These are phyloP conservation scores for Calyptomena viridis DNA, from an alignment of 2,113 vertebrate species.

Conservation along the genomic window DNA sequence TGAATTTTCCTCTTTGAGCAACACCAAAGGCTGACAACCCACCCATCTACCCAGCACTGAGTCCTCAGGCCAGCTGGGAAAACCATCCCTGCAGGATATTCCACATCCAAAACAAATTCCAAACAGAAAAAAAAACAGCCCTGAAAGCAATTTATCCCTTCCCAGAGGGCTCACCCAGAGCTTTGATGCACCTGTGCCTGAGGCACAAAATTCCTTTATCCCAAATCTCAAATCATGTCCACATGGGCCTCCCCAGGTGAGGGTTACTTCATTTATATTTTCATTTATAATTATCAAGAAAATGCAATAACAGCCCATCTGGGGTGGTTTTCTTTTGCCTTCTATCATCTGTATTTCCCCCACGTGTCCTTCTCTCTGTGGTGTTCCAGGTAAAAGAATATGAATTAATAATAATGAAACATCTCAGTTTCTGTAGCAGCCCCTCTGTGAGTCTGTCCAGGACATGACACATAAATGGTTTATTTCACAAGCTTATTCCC, in stretches of 20 bases:
- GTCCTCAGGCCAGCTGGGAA: neutral
- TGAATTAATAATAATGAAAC: neutral
- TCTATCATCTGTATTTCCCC: neutral
- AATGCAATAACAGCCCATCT: neutral
- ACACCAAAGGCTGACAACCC: neutral
- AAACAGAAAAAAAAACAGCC: accelerated
- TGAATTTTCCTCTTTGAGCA: neutral
- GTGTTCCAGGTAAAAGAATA: neutral
- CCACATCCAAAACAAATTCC: accelerated
- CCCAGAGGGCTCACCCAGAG: neutral
- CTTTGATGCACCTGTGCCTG: neutral
- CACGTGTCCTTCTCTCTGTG: neutral
- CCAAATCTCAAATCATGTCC: too few species aligned
- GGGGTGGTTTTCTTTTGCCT: neutral
- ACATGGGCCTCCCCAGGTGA: too few species aligned
- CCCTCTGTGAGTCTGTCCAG: neutral
- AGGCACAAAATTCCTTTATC: neutral
- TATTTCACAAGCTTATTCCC: neutral
- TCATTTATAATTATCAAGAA: neutral
- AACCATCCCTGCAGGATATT: neutral
- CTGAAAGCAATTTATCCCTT: neutral
- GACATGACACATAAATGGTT: neutral
- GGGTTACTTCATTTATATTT: accelerated
- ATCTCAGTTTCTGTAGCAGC: neutral
- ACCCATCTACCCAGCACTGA: neutral